These are phyloP conservation scores for Peromyscus nudipes DNA, from an alignment of 2,797 vertebrate species.

Conservation along the genomic window DNA sequence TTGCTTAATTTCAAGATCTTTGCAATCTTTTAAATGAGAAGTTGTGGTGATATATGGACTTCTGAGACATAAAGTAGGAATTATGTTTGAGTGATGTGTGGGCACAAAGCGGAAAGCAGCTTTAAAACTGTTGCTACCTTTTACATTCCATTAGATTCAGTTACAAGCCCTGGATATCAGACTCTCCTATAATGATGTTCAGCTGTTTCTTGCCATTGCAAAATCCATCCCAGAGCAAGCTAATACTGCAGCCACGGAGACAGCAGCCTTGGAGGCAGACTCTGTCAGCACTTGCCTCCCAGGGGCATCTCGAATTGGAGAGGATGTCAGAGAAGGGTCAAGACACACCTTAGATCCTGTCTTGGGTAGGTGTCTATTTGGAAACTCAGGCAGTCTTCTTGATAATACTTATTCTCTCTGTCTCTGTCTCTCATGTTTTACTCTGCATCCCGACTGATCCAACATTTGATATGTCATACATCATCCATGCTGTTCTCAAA, in stretches of 20 bases:
- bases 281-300: slow-evolving; percentile 53
- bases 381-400: background rate
- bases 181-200: slow-evolving; percentile 98
- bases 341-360: slow-evolving; percentile 91
- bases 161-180: slow-evolving; percentile 96
- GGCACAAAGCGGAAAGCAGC: background rate
- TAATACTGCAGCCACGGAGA: slow-evolving; percentile 75
- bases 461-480: background rate
- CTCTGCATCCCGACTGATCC: background rate
- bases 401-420: background rate
- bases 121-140: slow-evolving; percentile 43
- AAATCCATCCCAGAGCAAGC: slow-evolving; percentile 94
- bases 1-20: slow-evolving; percentile 53
- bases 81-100: slow-evolving; percentile 21
- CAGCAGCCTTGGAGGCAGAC: slow-evolving; percentile 12
- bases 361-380: slow-evolving; percentile 89
- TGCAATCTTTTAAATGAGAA: slow-evolving; percentile 29
- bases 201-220: slow-evolving; percentile 96
- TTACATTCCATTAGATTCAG: slow-evolving; percentile 92
- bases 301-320: slow-evolving; percentile 54
- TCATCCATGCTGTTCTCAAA: background rate
- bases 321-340: slow-evolving; percentile 85
- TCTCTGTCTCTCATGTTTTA: background rate
- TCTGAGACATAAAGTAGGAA: slow-evolving; percentile 32
- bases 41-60: background rate